Evolutionary conservation across 2,113 vertebrate genomes (phyloP), one percentile per base, ranked within the genome.

Genomic region (Axis porcinus): DNA sequence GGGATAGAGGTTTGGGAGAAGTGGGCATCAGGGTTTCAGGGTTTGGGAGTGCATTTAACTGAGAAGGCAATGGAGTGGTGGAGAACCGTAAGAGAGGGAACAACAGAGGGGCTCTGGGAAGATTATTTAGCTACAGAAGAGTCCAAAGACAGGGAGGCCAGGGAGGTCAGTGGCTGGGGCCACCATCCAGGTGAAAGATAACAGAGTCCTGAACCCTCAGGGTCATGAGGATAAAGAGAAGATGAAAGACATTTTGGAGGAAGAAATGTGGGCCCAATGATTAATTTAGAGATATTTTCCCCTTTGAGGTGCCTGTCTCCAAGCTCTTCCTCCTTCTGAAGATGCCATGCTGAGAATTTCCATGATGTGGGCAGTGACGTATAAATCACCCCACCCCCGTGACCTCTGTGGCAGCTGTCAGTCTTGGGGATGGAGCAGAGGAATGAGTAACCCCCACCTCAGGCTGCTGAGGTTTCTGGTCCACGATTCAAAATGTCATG

Each of bases 301-400:
- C 79, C 81, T 86, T 21, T 81, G 83, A 86, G 57, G 70, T 36
- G 4, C 55, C 83, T 52, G 45, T 52, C 76, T 93, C 60, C 28
- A 91, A 86, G 94, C 84, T 79, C 94, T 54, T 87, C 89, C 83
- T 96, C 40, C 83, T 96, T 54, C 81, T 95, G 76, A 94, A 84
- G 92, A 54, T 93, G 95, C n/a, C 86, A 82, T 2, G 1, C 57
- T 93, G 94, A 98, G 92, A 93, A 47, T 95, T 96, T 97, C 97
- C 97, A 62, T 93, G 95, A 95, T 94, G 84, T 94, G 57, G 28
- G 25, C 25, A 21, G 47, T 84, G 96, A 97, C 89, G 84, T 93
- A 94, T 76, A 94, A 50, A 30, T 45, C 64, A 47, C 50, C 5
- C 55, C 60, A 7, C 12, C 47, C 55, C 94, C 28, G 3, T 23